These are phyloP conservation scores for Tetragonula clypearis DNA, from an alignment of 1,140 invertebrate species.

Conservation along the genomic window DNA sequence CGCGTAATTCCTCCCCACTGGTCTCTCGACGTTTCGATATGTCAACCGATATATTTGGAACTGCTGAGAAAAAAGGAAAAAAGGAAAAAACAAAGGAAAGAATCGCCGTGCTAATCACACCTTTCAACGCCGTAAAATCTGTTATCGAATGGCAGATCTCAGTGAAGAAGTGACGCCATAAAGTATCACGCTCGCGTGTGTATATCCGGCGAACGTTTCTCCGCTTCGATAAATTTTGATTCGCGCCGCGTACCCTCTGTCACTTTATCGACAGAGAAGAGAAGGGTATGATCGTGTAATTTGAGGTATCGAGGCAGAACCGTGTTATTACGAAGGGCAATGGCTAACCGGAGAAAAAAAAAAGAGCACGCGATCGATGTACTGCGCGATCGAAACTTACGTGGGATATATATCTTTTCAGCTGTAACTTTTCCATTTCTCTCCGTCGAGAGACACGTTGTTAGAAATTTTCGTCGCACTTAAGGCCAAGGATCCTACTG, in stretches of 20 bases:
- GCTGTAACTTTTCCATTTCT: background rate
- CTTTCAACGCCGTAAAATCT: background rate
- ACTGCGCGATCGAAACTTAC: background rate
- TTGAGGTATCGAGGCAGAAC: background rate
- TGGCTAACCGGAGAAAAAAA: too few species aligned
- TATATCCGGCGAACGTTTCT: too few species aligned
- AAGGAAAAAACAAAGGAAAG: too few species aligned
- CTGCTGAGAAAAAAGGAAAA: too few species aligned
- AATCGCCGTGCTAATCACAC: too few species aligned
- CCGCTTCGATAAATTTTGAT: slow-evolving; percentile 14
- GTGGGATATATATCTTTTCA: background rate
- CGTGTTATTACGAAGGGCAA: background rate
- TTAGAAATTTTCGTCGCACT: too few species aligned
- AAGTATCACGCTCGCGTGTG: background rate
- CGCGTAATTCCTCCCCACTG: background rate
- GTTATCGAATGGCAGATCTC: background rate
- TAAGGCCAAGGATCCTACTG: too few species aligned
- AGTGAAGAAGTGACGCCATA: background rate
- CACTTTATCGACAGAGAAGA: slow-evolving; percentile 4
- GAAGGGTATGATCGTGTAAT: background rate
- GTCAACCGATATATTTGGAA: too few species aligned
- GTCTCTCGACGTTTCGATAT: background rate
- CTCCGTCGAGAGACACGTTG: too few species aligned
- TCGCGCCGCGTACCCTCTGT: background rate
- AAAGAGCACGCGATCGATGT: background rate